Percentiles rank a stretch among this genome's conserved stretches.
These are phyloP conservation scores for Papilio glaucus DNA, from an alignment of 1,140 invertebrate species.

Conservation along the genomic window DNA sequence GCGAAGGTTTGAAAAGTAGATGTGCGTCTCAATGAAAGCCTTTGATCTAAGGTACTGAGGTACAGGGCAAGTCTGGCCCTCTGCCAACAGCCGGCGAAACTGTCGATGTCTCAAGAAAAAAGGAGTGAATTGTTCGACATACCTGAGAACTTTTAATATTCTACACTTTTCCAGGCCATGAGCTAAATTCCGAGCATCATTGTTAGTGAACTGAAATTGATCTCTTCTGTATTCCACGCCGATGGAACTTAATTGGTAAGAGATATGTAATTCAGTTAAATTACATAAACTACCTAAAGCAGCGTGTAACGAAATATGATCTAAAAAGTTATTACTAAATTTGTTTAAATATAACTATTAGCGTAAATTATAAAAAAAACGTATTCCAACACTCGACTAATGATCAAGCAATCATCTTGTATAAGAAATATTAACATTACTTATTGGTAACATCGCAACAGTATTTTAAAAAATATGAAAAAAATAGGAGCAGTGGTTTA, in stretches of 20 bases:
- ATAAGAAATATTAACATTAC: too few species aligned
- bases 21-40: neutral
- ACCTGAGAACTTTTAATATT: slow-evolving; percentile 73
- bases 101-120: neutral
- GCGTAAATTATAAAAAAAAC: neutral
- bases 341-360: neutral
- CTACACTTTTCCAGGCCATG: slow-evolving; percentile 74
- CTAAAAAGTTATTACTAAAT: slow-evolving; percentile 51
- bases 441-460: too few species aligned
- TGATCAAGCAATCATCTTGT: too few species aligned
- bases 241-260: slow-evolving; percentile 67
- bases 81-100: neutral
- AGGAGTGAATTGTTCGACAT: slow-evolving; percentile 7
- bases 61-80: too few species aligned
- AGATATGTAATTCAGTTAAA: slow-evolving; percentile 78
- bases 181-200: slow-evolving; percentile 78
- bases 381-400: neutral
- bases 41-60: neutral
- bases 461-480: too few species aligned
- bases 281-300: slow-evolving; percentile 74
- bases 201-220: slow-evolving; percentile 78
- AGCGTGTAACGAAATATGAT: slow-evolving; percentile 81
- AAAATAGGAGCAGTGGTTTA: too few species aligned
- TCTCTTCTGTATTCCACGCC: slow-evolving; percentile 75
- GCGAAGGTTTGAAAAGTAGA: too few species aligned